These are phyloP conservation scores for Hylaeus volcanicus DNA, from an alignment of 1,140 invertebrate species.

Conservation along the genomic window DNA sequence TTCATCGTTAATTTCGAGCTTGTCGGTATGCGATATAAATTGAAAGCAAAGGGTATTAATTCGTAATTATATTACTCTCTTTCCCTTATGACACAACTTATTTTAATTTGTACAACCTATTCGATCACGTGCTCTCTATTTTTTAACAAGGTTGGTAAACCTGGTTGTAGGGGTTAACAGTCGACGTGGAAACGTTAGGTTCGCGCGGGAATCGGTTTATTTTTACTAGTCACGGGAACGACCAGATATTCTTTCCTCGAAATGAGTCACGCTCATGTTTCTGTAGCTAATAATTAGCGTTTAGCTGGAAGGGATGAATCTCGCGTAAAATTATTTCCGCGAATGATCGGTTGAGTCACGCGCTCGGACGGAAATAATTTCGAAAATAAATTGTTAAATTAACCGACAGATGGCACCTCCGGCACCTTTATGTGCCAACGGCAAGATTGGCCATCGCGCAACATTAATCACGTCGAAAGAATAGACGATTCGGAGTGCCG, in stretches of 20 bases:
- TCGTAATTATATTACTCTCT: too few species aligned
- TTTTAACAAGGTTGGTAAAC: too few species aligned
- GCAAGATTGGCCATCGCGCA: conserved; percentile 17
- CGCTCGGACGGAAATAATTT: conserved; percentile 30
- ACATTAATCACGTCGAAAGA: conserved; percentile 16
- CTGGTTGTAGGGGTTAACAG: background rate
- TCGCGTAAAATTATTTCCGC: conserved; percentile 9
- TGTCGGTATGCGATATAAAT: too few species aligned
- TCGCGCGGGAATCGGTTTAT: background rate
- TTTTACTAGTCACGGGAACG: background rate
- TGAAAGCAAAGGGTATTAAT: too few species aligned
- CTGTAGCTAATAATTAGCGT: conserved; percentile 2
- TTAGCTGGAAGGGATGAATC: conserved; percentile 14
- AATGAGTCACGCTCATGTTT: conserved; percentile 16
- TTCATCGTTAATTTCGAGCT: too few species aligned
- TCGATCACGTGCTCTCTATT: background rate
- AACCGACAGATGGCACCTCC: conserved; percentile 41
- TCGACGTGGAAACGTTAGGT: background rate
- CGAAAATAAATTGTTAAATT: conserved; percentile 20
- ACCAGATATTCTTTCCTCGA: background rate
- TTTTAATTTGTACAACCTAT: too few species aligned
- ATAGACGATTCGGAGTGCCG: conserved; percentile 2
- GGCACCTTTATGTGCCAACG: background rate
- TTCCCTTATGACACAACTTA: too few species aligned
- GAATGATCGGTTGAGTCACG: conserved; percentile 40